Base-by-base conservation (phyloP, 2,888 invertebrate genomes). In the Steromphala cineraria region DNA sequence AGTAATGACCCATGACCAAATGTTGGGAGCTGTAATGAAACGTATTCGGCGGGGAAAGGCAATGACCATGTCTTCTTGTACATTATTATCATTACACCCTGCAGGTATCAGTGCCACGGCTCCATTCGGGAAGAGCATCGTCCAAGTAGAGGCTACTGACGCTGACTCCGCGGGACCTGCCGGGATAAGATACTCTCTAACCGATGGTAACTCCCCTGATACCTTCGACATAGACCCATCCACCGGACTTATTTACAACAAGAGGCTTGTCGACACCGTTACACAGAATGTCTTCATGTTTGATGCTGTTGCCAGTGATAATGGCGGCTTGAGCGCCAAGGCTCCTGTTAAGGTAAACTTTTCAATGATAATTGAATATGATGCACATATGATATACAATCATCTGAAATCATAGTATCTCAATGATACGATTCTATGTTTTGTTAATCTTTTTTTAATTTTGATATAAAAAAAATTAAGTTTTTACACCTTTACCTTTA, bases 31-130 rank as follows among this genome's bases (percentile, higher is more conserved):
- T n/a, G n/a, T n/a, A n/a, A n/a, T n/a, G n/a, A n/a, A n/a, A n/a
- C n/a, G n/a, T n/a, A n/a, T n/a, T n/a, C n/a, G n/a, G n/a, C n/a
- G n/a, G n/a, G n/a, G n/a, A n/a, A n/a, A n/a, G n/a, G n/a, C n/a
- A n/a, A n/a, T n/a, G n/a, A n/a, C n/a, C n/a, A n/a, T n/a, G n/a
- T n/a, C n/a, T n/a, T n/a, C n/a, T n/a, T n/a, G n/a, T n/a, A n/a
- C n/a, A n/a, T n/a, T n/a, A n/a, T n/a, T n/a, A n/a, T n/a, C n/a
- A n/a, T n/a, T n/a, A n/a, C n/a, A n/a, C n/a, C n/a, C n/a, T n/a
- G 1, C 82, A 93, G 93, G 93, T 83, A 90, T 93, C 28, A 90
- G 92, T 0, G 85, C 86, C 19, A 84, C 90, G 52, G 91, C 92
- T 1, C 87, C 89, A 36, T 88, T 91, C 62, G 90, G 89, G 13